Conservation (phyloP, 2,888 invertebrate genomes). For the Amphipoea oculea region DNA sequence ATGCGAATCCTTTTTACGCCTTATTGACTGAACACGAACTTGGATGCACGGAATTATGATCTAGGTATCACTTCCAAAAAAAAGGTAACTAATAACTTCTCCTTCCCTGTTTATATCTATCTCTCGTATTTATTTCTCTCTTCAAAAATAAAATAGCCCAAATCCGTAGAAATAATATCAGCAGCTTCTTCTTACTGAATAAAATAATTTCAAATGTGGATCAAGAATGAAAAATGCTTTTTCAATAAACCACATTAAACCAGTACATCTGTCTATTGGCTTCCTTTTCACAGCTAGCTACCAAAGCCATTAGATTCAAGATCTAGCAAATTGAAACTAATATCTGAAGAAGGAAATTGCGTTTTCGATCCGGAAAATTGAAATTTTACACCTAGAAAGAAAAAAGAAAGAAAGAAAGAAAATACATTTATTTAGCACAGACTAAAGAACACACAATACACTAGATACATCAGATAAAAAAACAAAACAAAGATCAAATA, state of each 20-base stretch:
- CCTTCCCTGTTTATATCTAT: background rate
- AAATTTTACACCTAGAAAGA: background rate
- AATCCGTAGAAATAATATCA: background rate
- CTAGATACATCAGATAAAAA: too few species aligned
- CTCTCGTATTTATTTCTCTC: background rate
- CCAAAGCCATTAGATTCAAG: slow-evolving; percentile 2
- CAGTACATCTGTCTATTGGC: background rate
- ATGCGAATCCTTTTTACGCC: background rate
- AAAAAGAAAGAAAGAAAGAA: too few species aligned
- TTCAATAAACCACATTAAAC: background rate
- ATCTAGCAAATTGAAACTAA: background rate
- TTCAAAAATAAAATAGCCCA: background rate
- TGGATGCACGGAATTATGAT: background rate
- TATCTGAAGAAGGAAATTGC: slow-evolving; percentile 3
- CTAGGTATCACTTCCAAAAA: background rate
- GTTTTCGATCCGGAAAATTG: background rate
- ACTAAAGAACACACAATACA: too few species aligned
- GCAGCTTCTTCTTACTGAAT: background rate
- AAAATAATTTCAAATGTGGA: background rate
- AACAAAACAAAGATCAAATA: too few species aligned
- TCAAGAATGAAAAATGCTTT: background rate
- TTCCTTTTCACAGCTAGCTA: background rate
- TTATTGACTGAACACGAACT: too few species aligned
- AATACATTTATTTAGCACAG: too few species aligned
- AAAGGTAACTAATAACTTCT: background rate